Evolutionary conservation across 2,888 invertebrate species (phyloP).

Genomic region (Pandemis cinnamomeana): DNA sequence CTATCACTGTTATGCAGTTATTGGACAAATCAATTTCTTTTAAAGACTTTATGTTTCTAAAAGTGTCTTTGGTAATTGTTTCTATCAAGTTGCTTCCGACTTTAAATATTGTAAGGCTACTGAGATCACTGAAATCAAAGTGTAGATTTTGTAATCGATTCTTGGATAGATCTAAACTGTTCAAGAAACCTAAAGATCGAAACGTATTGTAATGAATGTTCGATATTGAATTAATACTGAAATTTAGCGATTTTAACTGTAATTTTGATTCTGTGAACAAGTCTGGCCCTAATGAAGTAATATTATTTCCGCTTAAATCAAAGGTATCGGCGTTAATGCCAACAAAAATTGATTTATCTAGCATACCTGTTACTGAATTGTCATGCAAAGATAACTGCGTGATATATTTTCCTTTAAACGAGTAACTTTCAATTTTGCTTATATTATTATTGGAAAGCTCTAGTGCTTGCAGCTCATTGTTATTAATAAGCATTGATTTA

Average conservation of each 20-base stretch:
- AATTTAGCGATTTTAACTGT: slow-evolving; percentile 15
- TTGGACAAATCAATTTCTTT: slow-evolving; percentile 23
- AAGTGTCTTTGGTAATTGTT: slow-evolving; percentile 2
- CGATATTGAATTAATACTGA: slow-evolving; percentile 27
- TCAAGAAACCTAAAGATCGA: slow-evolving; percentile 2
- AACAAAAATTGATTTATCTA: slow-evolving; percentile 14
- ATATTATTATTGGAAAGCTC: slow-evolving; percentile 39
- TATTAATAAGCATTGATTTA: slow-evolving; percentile 36
- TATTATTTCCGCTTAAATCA: slow-evolving; percentile 23
- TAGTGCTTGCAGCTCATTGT: slow-evolving; percentile 18
- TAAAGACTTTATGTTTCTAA: slow-evolving; percentile 3
- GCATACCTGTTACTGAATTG: slow-evolving; percentile 18
- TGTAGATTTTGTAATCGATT: slow-evolving; percentile 21
- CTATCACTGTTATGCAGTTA: slow-evolving; percentile 32
- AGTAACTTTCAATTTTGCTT: slow-evolving; percentile 11
- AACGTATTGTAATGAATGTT: slow-evolving; percentile 18
- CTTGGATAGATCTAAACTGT: slow-evolving; percentile 31
- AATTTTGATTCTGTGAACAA: slow-evolving; percentile 12
- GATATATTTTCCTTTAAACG: slow-evolving; percentile 16
- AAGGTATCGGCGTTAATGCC: slow-evolving; percentile 13
- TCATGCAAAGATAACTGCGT: slow-evolving; percentile 16
- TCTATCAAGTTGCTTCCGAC: slow-evolving; percentile 4
- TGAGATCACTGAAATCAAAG: slow-evolving; percentile 20
- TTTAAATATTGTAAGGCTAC: neutral
- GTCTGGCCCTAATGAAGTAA: slow-evolving; percentile 20